A percentile compares a stretch with the other conserved stretches of the same genome.
phyloP scores from a whole-genome alignment of 2,888 invertebrate genomes.

The Calliphora vomitoria region DNA sequence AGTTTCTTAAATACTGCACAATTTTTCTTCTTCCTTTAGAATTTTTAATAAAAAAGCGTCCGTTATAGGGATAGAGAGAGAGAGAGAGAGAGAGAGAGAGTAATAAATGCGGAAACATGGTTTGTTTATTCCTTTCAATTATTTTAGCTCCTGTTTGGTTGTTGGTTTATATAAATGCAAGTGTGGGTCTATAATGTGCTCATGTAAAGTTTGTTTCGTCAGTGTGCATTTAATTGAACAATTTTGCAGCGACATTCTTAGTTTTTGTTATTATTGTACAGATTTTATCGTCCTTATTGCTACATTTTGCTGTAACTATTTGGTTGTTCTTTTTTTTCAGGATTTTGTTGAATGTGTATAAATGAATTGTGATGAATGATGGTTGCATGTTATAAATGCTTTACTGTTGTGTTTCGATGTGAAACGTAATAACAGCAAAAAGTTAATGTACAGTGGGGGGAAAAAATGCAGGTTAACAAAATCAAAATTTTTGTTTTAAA shows the following conservation, averaged over 20 bases:
- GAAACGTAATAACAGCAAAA: slow-evolving; percentile 19
- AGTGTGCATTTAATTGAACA: slow-evolving; percentile 69
- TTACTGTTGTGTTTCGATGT: slow-evolving; percentile 38
- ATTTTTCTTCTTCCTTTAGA: background rate
- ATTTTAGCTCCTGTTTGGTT: background rate
- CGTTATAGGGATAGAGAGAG: background rate
- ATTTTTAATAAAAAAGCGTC: background rate
- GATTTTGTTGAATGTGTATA: slow-evolving; percentile 34
- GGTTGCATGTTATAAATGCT: slow-evolving; percentile 68
- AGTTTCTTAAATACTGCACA: slow-evolving; percentile 27
- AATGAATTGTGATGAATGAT: slow-evolving; percentile 60
- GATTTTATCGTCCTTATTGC: slow-evolving; percentile 67
- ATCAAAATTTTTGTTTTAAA: background rate
- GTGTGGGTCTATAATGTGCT: background rate
- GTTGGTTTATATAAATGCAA: background rate
- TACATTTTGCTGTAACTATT: slow-evolving; percentile 55
- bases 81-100: too few species aligned
- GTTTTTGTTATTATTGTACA: slow-evolving; percentile 48
- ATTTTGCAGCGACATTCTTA: slow-evolving; percentile 67
- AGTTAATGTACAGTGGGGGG: background rate
- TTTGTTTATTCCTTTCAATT: slow-evolving; percentile 36
- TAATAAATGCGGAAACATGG: slow-evolving; percentile 1
- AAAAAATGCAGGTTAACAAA: too few species aligned
- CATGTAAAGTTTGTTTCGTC: slow-evolving; percentile 4
- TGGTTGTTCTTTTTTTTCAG: slow-evolving; percentile 32